These are phyloP conservation scores for Poecile atricapillus DNA, from an alignment of 2,113 vertebrate species.

Conservation along the genomic window DNA sequence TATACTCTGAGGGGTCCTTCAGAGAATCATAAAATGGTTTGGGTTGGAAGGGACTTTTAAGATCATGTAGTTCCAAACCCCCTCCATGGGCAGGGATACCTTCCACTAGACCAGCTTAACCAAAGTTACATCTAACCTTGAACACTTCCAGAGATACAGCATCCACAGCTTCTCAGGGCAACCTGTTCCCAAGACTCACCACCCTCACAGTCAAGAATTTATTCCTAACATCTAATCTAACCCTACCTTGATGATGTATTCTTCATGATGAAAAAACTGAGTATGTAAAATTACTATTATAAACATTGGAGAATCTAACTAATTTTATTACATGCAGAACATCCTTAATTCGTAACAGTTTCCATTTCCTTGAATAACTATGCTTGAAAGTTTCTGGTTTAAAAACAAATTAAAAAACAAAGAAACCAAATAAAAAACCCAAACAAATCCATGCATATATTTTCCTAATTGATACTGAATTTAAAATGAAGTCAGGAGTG, in stretches of 20 bases:
- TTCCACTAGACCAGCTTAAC: background rate
- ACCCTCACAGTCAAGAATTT: background rate
- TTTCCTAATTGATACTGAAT: background rate
- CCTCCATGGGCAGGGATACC: background rate
- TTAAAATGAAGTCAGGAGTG: background rate
- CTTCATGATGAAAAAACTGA: background rate
- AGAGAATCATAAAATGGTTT: background rate
- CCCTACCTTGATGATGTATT: background rate
- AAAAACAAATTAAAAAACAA: background rate
- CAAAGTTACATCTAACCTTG: background rate
- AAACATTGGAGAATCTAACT: background rate
- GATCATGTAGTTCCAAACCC: background rate
- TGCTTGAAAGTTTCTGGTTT: background rate
- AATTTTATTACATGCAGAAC: background rate
- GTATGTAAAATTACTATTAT: background rate
- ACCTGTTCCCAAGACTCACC: background rate
- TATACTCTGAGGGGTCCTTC: background rate
- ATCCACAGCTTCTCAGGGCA: background rate
- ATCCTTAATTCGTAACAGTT: background rate
- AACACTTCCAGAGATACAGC: background rate
- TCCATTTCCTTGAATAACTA: background rate
- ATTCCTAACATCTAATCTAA: background rate
- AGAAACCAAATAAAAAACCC: background rate
- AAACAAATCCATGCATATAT: background rate
- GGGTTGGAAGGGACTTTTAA: background rate